A percentile compares a stretch with the other conserved stretches of the same genome.
These are phyloP conservation scores for Bubo blakistoni DNA, from an alignment of 2,113 vertebrate genomes.

Conservation along the genomic window DNA sequence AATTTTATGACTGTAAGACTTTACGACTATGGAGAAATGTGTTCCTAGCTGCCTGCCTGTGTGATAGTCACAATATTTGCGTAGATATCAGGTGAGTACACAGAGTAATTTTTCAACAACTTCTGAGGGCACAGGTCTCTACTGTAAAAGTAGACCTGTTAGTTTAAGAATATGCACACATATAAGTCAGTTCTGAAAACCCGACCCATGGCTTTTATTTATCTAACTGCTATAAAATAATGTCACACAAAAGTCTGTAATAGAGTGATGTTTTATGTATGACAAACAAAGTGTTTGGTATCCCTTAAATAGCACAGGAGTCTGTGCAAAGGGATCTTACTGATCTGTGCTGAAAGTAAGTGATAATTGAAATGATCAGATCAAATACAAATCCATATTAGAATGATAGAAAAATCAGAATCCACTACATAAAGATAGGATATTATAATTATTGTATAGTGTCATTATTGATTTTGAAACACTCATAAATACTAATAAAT, in stretches of 20 bases:
- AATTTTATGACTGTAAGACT: neutral
- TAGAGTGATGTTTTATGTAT: neutral
- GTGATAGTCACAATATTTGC: neutral
- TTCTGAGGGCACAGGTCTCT: neutral
- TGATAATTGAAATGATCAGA: neutral
- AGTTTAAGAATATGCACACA: neutral
- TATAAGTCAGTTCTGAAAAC: neutral
- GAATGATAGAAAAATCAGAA: neutral
- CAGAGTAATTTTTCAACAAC: neutral
- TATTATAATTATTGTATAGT: neutral
- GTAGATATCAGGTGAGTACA: neutral
- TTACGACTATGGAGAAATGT: neutral
- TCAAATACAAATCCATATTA: neutral
- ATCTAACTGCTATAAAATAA: neutral
- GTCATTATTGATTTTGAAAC: neutral
- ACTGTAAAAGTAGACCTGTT: neutral
- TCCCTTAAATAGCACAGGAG: neutral
- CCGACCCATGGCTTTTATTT: neutral
- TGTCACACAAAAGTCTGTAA: neutral
- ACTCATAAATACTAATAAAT: neutral
- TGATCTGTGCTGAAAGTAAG: neutral
- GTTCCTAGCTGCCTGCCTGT: neutral
- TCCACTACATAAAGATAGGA: neutral
- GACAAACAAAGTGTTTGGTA: neutral
- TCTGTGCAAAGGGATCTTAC: neutral